Percentiles rank a stretch among this genome's conserved stretches.
phyloP scores from a whole-genome alignment of 1,140 invertebrate genomes.

The Pseudobourletiella spinata region DNA sequence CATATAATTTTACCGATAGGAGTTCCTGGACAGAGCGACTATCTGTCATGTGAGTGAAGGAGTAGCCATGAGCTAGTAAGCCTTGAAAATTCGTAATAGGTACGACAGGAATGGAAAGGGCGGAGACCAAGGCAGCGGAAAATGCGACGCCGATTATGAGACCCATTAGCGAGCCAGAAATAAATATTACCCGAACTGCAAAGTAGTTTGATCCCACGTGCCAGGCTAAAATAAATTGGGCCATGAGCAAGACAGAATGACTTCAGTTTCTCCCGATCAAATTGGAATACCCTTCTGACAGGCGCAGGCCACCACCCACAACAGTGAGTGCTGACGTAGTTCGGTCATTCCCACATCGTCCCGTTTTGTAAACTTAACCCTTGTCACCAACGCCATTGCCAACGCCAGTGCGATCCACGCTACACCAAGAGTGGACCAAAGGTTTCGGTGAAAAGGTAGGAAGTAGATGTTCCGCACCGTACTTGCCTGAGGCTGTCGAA shows the following conservation, averaged over 20 bases:
- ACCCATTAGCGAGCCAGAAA: conserved; percentile 4
- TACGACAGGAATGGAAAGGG: conserved; percentile 7
- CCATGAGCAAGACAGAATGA: neutral
- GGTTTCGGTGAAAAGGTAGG: neutral
- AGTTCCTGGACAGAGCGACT: too few species aligned
- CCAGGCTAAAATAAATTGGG: neutral
- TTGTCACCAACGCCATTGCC: neutral
- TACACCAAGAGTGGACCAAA: neutral
- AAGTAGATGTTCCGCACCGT: conserved; percentile 1
- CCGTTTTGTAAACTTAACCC: neutral
- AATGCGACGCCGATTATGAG: conserved; percentile 16
- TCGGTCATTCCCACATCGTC: neutral
- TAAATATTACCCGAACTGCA: neutral
- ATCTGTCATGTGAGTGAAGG: too few species aligned
- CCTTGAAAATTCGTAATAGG: conserved; percentile 15
- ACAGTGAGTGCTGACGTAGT: neutral
- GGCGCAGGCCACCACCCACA: neutral
- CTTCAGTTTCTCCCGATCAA: neutral
- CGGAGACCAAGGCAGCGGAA: conserved; percentile 20
- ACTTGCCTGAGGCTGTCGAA: conserved; percentile 1
- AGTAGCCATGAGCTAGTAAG: too few species aligned
- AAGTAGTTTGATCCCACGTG: neutral
- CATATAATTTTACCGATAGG: too few species aligned
- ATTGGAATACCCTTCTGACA: conserved; percentile 12
- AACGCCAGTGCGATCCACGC: neutral